Base-by-base conservation (phyloP, 2,888 invertebrate species). In the Nudaria mundana region DNA sequence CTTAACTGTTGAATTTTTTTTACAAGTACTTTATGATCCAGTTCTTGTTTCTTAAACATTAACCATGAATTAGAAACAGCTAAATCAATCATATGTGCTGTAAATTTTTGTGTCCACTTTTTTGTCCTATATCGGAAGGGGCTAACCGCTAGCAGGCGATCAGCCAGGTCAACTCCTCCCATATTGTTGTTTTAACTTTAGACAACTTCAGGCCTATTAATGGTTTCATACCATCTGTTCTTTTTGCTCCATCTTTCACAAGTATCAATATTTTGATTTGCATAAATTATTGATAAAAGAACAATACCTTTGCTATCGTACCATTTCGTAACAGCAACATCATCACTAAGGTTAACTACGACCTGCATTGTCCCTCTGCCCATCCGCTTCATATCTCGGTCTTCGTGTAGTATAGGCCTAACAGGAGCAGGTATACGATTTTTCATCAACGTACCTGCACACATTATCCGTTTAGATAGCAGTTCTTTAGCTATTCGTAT, bases 371-470 rank as follows among this genome's bases (percentile, higher is more conserved):
- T 40, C 3, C 36, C 40, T 23, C 40, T 22, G 11, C 40, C 31
- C 32, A 2, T 18, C 2, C 3, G n/a, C 23, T 32, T 30, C 20
- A 30, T 35, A n/a, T 14, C 10, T 12, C 18, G 4, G 13, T 40
- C 40, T 20, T 34, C 30, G 1, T 8, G 16, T 15, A 30, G 12
- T 11, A 11, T 11, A 11, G 5, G 3, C 13, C 20, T 11, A 6
- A 20, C 5, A 8, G 5, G 16, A 23, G 2, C n/a, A 3, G 32
- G 32, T 7, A 38, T 26, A 13, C 32, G 12, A 15, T 32, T 38
- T 33, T 44, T 52, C 45, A 48, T 48, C 5, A 49, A 12, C 3
- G 46, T 46, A n/a, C 49, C 46, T 8, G 40, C 24, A 25, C 35
- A n/a, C n/a, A n/a, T n/a, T n/a, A n/a, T n/a, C n/a, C n/a, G n/a